These are phyloP conservation scores for Drosophila asahinai DNA, from an alignment of 1,140 invertebrate genomes.

Conservation along the genomic window DNA sequence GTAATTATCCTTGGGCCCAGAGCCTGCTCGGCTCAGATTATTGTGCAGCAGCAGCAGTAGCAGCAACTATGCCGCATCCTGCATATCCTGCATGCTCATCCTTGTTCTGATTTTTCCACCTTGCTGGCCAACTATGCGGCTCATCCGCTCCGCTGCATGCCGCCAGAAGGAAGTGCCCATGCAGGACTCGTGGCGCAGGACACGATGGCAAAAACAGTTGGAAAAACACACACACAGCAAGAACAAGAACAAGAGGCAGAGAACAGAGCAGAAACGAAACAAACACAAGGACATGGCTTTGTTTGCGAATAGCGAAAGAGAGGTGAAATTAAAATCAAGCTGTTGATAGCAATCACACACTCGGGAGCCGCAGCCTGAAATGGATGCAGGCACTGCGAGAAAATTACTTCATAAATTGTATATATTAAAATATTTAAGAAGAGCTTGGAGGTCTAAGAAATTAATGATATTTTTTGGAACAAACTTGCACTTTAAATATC, in stretches of 20 bases:
- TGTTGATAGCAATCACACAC: conserved; percentile 82
- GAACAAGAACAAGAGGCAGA: neutral
- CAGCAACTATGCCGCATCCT: conserved; percentile 33
- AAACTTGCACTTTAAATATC: too few species aligned
- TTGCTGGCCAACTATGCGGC: conserved; percentile 79
- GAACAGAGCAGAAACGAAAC: neutral
- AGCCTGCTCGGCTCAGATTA: conserved; percentile 11
- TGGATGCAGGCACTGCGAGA: conserved; percentile 38
- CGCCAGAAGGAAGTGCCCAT: conserved; percentile 63
- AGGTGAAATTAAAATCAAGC: conserved; percentile 78
- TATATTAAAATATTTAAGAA: too few species aligned
- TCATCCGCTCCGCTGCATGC: conserved; percentile 69
- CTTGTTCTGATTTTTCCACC: conserved; percentile 73
- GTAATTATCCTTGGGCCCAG: conserved; percentile 69
- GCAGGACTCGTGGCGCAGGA: conserved; percentile 41
- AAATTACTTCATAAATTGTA: too few species aligned
- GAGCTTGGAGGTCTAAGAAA: too few species aligned
- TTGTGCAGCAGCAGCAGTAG: conserved; percentile 15
- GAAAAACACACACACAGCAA: conserved; percentile 20
- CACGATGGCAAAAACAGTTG: conserved; percentile 55
- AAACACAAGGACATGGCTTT: conserved; percentile 34
- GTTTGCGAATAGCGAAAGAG: conserved; percentile 29
- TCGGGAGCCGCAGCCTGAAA: conserved; percentile 52
- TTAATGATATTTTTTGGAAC: too few species aligned
- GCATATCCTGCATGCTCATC: conserved; percentile 16